Evolutionary conservation across 2,888 invertebrate genomes (phyloP).

Genomic region (Hipparchia sbordonii): DNA sequence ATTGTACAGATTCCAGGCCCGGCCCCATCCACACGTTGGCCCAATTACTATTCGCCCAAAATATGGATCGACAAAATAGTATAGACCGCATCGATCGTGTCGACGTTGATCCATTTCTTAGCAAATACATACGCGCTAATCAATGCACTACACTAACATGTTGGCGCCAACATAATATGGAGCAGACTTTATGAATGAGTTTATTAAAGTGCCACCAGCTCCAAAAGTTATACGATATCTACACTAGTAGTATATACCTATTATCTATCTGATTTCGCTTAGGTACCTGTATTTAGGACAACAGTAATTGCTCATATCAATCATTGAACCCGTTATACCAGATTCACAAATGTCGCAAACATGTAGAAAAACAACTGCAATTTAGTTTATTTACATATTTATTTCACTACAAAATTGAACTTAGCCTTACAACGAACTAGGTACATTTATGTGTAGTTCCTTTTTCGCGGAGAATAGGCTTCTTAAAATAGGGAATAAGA

Average conservation of each 20-base stretch:
- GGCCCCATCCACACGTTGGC: too few species aligned
- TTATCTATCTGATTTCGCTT: constrained; percentile 28
- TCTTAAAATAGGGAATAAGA: too few species aligned
- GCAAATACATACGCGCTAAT: too few species aligned
- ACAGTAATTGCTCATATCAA: constrained; percentile 32
- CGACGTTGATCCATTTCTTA: too few species aligned
- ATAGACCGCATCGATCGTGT: too few species aligned
- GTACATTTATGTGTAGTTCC: not conserved
- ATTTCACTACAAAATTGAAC: not conserved
- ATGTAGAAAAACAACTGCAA: not conserved
- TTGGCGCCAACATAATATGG: too few species aligned
- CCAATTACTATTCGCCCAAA: too few species aligned
- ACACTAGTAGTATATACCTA: not conserved
- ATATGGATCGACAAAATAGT: too few species aligned
- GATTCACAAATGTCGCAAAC: constrained; percentile 16
- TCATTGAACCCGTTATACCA: constrained; percentile 29
- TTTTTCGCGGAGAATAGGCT: not conserved
- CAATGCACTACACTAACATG: too few species aligned
- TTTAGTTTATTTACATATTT: not conserved
- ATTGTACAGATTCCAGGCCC: too few species aligned
- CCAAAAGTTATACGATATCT: not conserved
- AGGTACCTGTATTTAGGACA: constrained; percentile 30
- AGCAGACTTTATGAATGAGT: too few species aligned
- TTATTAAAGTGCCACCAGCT: not conserved
- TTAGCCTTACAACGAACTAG: not conserved